Conservation (phyloP, 2,888 invertebrate species). For the Lycaena phlaeas region DNA sequence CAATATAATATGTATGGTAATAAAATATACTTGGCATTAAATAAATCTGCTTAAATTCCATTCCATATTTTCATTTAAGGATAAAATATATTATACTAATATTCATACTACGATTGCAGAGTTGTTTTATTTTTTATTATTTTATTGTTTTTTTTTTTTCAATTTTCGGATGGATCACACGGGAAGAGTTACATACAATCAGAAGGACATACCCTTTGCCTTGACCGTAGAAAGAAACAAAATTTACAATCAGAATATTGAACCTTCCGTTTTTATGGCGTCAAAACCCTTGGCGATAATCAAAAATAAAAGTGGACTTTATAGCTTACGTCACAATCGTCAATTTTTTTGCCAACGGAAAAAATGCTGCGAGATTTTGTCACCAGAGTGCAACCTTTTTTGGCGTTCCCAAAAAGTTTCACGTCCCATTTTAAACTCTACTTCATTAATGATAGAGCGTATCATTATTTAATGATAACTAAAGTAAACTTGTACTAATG, state of each 20-base stretch:
- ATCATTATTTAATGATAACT: background rate
- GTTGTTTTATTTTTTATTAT: no score
- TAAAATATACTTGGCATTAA: no score
- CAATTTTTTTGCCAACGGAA: conserved; percentile 22
- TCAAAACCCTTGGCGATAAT: conserved; percentile 33
- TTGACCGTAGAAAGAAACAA: no score
- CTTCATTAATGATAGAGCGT: conserved; percentile 10
- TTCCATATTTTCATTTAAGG: no score
- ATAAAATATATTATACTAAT: no score
- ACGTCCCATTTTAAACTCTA: conserved; percentile 24
- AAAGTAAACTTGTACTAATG: conserved; percentile 21
- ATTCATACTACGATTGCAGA: no score
- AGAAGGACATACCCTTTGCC: no score
- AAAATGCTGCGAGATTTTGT: conserved; percentile 38
- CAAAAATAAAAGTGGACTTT: conserved; percentile 35
- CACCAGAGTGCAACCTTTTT: background rate
- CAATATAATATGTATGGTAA: no score
- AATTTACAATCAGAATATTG: conserved; percentile 22
- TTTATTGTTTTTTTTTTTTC: no score
- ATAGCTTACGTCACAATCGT: background rate
- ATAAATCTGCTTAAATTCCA: no score
- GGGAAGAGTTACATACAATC: no score
- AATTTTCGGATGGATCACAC: no score
- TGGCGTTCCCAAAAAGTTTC: background rate
- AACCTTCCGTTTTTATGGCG: conserved; percentile 56